phyloP scores from a whole-genome alignment of 2,113 vertebrate species.

The Sminthopsis crassicaudata region DNA sequence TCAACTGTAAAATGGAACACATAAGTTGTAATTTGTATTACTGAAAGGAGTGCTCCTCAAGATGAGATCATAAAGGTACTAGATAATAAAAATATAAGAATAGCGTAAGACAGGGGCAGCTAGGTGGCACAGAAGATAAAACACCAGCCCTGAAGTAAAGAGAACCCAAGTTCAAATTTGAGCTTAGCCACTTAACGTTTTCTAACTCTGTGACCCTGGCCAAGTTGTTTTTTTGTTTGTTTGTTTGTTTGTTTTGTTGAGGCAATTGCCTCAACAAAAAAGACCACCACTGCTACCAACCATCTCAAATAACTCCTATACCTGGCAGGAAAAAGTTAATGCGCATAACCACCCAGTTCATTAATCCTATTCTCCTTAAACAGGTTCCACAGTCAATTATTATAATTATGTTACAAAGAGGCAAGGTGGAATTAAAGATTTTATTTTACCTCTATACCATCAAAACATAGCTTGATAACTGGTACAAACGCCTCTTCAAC shows the following conservation, averaged over 20 bases:
- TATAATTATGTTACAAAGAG: neutral
- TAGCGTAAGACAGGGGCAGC: neutral
- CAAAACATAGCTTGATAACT: constrained; percentile 93
- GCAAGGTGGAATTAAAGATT: neutral
- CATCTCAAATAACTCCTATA: neutral
- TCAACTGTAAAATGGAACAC: neutral
- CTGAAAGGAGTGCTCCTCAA: neutral
- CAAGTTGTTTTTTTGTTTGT: too few relatives aligned
- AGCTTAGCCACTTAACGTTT: too few relatives aligned
- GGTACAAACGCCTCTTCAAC: constrained; percentile 94
- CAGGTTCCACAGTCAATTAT: constrained; percentile 3
- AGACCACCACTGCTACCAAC: neutral
- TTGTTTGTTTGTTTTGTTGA: too few relatives aligned
- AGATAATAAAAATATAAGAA: neutral
- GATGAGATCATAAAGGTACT: neutral
- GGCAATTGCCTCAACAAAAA: too few relatives aligned
- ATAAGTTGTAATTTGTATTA: neutral
- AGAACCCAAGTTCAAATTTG: too few relatives aligned
- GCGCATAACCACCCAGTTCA: constrained; percentile 23
- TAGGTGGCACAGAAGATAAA: too few relatives aligned
- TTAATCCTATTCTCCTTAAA: constrained; percentile 7
- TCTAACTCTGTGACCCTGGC: too few relatives aligned
- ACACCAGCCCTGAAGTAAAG: too few relatives aligned
- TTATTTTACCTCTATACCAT: constrained; percentile 91
- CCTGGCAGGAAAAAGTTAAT: neutral